Evolutionary conservation across 2,888 invertebrate genomes (phyloP), one percentile per base, ranked within the genome.

Genomic region (Drosophila pegasa): DNA sequence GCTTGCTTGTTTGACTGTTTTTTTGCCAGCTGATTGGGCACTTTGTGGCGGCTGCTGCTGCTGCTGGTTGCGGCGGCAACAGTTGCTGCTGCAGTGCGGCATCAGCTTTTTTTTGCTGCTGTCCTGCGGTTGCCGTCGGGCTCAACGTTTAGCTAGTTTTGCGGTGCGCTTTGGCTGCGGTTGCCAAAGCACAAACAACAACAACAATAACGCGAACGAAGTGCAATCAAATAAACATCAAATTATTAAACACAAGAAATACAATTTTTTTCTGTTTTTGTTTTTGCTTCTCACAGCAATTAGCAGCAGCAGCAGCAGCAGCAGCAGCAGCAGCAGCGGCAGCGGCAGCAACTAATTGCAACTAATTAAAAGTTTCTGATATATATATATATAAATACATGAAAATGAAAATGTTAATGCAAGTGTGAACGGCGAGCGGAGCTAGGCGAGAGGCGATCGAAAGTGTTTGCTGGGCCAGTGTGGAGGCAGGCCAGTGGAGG

Each of bases 81-180:
- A 71, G 56, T 61, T 71, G 57, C 68, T 62, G 38, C 22, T 41
- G 59, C 67, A 47, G 40, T 47, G 43, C 45, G 10, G 22, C 45
- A 37, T 51, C 14, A n/a, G 12, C 35, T 14, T 20, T n/a, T 51
- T 45, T 37, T 41, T 45, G n/a, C n/a, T n/a, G n/a, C 25, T 25
- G 25, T 25, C 25, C 1, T 67, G 68, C 60, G 74, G 71, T 55
- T 61, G 66, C 56, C 64, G 63, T 55, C 63, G 58, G 56, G 38
- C 41, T 66, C 62, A 57, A 43, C 47, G 61, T 66, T 75, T 77
- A 81, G 81, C 85, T 80, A 76, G 81, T 76, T 80, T 78, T 81
- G 84, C 50, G 84, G 87, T 72, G 59, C 41, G 64, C 76, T 83
- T 81, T 81, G 27, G 80, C 69, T 70, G 80, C 70, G 87, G 79